Percentiles rank a stretch among this genome's conserved stretches.
phyloP scores from a whole-genome alignment of 2,113 vertebrate species.

The Rafetus swinhoei region DNA sequence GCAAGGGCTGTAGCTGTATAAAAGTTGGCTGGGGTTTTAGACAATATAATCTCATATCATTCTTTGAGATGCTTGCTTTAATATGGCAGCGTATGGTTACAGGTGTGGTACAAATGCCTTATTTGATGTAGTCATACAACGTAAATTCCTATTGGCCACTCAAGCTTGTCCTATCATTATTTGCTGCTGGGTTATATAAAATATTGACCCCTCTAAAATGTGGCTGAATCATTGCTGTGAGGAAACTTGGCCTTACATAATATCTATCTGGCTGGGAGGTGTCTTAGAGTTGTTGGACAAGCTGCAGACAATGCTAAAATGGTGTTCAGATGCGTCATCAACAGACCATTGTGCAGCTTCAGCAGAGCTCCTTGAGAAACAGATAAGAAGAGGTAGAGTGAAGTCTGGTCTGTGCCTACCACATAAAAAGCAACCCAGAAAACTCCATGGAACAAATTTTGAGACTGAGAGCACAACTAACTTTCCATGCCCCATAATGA shows the following conservation, averaged over 20 bases:
- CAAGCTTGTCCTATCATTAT: background rate
- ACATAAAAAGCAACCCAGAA: background rate
- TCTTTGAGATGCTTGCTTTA: too few species aligned
- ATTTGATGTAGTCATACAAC: background rate
- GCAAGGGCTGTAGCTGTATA: background rate
- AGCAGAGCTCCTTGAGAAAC: background rate
- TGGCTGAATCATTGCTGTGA: background rate
- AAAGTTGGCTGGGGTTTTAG: background rate
- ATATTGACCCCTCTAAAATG: background rate
- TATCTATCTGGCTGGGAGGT: background rate
- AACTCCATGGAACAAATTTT: background rate
- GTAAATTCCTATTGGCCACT: background rate
- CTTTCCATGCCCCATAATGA: background rate
- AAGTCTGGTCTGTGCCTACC: background rate
- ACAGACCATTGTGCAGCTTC: background rate
- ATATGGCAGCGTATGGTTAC: background rate
- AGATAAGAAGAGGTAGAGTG: background rate
- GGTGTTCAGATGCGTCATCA: background rate
- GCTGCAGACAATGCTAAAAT: background rate
- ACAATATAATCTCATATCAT: background rate
- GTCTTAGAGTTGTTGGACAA: background rate
- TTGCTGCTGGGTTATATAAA: background rate
- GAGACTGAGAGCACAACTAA: too few species aligned
- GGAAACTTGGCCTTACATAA: background rate
- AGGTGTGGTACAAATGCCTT: background rate